A percentile compares a stretch with the other conserved stretches of the same genome.
These are phyloP conservation scores for Torymus tubicola DNA, from an alignment of 2,888 invertebrate species.

Conservation along the genomic window DNA sequence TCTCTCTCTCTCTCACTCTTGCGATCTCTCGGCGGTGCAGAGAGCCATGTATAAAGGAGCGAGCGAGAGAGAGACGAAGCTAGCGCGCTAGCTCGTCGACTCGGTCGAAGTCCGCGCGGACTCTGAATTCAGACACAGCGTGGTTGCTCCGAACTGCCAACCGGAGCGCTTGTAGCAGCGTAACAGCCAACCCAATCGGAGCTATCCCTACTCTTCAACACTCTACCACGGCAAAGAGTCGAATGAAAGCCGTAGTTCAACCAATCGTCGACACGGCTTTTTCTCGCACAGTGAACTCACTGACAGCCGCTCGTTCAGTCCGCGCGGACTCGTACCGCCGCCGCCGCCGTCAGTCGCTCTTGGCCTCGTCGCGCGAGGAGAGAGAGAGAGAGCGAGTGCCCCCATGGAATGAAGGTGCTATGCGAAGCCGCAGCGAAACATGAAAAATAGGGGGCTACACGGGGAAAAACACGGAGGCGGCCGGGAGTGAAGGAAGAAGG, in stretches of 20 bases:
- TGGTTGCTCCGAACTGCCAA: slow-evolving; percentile 8
- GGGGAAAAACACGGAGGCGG: slow-evolving; percentile 73
- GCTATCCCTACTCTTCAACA: slow-evolving; percentile 46
- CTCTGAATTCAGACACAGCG: slow-evolving; percentile 33
- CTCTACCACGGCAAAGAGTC: slow-evolving; percentile 61
- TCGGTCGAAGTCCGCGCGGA: slow-evolving; percentile 73
- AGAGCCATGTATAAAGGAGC: slow-evolving; percentile 47
- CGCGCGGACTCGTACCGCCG: slow-evolving; percentile 68
- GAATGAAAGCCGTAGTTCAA: slow-evolving; percentile 64
- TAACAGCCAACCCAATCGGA: slow-evolving; percentile 62
- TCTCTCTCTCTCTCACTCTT: slow-evolving; percentile 27
- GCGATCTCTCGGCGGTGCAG: slow-evolving; percentile 43
- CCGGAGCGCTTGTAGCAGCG: not conserved
- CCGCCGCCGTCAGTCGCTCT: slow-evolving; percentile 33
- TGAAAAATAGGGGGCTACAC: slow-evolving; percentile 76
- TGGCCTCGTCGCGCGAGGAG: slow-evolving; percentile 48
- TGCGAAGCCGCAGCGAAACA: slow-evolving; percentile 77
- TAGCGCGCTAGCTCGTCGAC: slow-evolving; percentile 36
- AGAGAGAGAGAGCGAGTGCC: slow-evolving; percentile 42
- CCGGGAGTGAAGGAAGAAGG: slow-evolving; percentile 60
- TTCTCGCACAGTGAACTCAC: not conserved
- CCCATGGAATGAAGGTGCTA: slow-evolving; percentile 73
- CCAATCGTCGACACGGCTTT: slow-evolving; percentile 65
- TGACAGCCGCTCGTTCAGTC: slow-evolving; percentile 65
- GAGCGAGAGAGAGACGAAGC: not conserved